phyloP scores from a whole-genome alignment of 2,888 invertebrate genomes.

The Trachelus stipa region DNA sequence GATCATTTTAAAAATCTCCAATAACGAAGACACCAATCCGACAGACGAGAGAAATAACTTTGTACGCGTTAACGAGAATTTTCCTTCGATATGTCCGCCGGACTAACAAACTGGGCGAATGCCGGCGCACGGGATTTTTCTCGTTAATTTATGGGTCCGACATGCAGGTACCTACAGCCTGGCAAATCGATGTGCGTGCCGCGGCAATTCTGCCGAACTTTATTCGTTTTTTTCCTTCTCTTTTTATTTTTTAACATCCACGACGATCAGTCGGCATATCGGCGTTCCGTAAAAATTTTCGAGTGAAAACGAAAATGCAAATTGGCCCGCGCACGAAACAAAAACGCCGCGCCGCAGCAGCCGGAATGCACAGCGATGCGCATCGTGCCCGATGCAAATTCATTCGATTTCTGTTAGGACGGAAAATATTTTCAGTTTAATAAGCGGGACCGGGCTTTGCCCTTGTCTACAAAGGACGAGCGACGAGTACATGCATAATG shows the following conservation, averaged over 20 bases:
- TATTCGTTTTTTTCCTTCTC: neutral
- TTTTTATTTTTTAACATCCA: neutral
- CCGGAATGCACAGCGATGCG: neutral
- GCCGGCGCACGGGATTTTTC: neutral
- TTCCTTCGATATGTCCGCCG: neutral
- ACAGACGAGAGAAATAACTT: neutral
- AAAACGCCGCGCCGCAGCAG: neutral
- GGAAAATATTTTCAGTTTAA: neutral
- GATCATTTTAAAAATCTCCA: neutral
- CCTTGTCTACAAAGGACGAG: neutral
- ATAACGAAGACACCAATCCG: neutral
- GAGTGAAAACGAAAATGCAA: conserved; percentile 1
- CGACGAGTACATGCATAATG: neutral
- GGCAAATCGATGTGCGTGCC: neutral
- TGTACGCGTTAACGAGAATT: neutral
- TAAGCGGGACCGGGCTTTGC: neutral
- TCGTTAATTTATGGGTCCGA: neutral
- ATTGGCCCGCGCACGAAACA: neutral
- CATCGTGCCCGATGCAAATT: neutral
- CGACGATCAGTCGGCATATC: neutral
- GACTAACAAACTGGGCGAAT: neutral
- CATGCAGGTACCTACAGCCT: neutral
- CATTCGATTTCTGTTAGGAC: neutral
- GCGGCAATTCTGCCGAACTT: neutral
- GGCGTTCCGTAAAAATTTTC: neutral